These are phyloP conservation scores for Colletes gigas DNA, from an alignment of 1,140 invertebrate genomes.

Conservation along the genomic window DNA sequence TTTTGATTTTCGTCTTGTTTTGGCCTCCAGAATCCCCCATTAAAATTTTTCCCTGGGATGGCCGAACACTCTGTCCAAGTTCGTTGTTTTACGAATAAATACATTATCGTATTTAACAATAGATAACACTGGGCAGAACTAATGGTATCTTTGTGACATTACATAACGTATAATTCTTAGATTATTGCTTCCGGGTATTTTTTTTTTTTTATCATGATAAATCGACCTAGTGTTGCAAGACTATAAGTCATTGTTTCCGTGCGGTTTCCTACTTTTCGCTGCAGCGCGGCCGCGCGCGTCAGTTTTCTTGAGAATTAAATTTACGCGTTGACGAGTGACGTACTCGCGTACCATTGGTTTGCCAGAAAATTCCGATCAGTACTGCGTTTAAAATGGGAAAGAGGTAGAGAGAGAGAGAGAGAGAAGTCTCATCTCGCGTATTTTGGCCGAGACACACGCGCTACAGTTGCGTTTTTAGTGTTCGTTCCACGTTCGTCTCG, in stretches of 20 bases:
- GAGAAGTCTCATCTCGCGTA: background rate
- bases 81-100: too few species aligned
- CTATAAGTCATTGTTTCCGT: background rate
- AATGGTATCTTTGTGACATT: background rate
- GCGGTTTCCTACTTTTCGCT: background rate
- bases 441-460: background rate
- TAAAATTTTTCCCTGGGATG: too few species aligned
- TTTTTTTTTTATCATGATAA: background rate
- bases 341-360: background rate
- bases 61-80: too few species aligned
- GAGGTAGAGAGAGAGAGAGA: background rate
- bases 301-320: conserved; percentile 2
- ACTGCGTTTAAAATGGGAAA: background rate
- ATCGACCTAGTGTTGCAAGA: background rate
- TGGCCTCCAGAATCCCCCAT: too few species aligned
- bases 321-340: background rate
- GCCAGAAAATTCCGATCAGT: background rate
- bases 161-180: background rate
- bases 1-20: too few species aligned
- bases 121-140: too few species aligned
- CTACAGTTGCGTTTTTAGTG: background rate
- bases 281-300: background rate
- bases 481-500: background rate
- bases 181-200: background rate
- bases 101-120: too few species aligned